Percentiles rank a stretch among this genome's conserved stretches.
Evolutionary conservation across 2,888 invertebrate species (phyloP).

Genomic region (Lissocephala sabroskyi): DNA sequence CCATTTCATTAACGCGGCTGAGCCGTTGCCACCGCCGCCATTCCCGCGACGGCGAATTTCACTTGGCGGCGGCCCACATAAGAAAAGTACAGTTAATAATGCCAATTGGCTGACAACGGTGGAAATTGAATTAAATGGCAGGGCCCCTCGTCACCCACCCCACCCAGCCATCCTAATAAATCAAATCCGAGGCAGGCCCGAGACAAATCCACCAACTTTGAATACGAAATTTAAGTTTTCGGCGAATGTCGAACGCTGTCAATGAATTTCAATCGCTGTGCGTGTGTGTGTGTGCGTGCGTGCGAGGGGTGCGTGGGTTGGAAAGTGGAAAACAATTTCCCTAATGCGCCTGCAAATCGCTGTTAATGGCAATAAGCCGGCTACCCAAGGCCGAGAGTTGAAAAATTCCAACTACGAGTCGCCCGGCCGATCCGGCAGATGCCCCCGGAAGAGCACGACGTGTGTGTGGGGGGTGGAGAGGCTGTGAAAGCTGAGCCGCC

Average conservation of each 20-base stretch:
- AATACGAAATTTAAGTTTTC: conserved; percentile 43
- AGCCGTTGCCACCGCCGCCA: conserved; percentile 9
- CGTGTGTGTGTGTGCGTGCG: too few species aligned
- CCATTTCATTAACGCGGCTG: conserved; percentile 60
- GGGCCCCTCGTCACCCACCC: background rate
- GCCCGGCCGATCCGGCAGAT: too few species aligned
- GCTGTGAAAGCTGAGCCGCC: conserved; percentile 45
- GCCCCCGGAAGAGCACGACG: conserved; percentile 7
- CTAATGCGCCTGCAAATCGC: conserved; percentile 53
- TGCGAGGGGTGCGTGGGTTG: background rate
- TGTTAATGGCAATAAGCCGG: conserved; percentile 60
- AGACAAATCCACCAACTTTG: conserved; percentile 22
- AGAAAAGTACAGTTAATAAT: conserved; percentile 14
- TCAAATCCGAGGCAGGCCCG: conserved; percentile 32
- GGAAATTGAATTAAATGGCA: conserved; percentile 24
- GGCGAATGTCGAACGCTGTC: conserved; percentile 11
- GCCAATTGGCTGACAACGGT: conserved; percentile 40
- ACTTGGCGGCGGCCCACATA: conserved; percentile 15
- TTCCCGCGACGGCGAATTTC: conserved; percentile 8
- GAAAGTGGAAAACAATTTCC: conserved; percentile 50
- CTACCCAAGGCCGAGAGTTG: conserved; percentile 8
- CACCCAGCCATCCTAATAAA: conserved; percentile 30
- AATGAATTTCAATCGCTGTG: background rate
- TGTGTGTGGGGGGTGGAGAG: conserved; percentile 6
- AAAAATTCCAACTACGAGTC: conserved; percentile 1